These are phyloP conservation scores for Lutjanus erythropterus DNA, from an alignment of 2,113 vertebrate species.

Conservation along the genomic window DNA sequence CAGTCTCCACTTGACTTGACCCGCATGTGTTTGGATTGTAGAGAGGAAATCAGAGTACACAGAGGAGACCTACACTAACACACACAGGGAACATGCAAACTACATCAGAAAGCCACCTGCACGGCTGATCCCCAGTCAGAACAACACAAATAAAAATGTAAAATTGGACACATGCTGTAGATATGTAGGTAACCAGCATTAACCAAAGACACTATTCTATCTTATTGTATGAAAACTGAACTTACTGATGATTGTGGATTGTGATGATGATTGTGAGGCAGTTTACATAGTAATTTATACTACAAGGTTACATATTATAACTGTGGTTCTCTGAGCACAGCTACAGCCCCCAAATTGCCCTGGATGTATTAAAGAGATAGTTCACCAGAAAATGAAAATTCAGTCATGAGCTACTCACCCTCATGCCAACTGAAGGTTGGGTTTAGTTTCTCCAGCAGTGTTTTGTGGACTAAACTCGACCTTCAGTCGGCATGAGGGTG, in stretches of 20 bases:
- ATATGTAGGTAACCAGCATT: neutral
- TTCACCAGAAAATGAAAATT: no score
- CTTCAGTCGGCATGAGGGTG: no score
- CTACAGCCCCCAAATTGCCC: neutral
- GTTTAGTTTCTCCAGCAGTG: no score
- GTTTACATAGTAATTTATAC: neutral
- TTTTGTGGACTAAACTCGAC: no score
- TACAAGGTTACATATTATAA: neutral
- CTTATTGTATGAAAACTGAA: neutral
- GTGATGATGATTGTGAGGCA: no score
- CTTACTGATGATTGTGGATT: neutral
- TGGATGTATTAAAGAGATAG: no score
- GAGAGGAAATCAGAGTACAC: constrained; percentile 37
- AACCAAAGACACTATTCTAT: neutral
- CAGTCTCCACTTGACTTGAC: constrained; percentile 35
- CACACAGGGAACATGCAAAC: constrained; percentile 16
- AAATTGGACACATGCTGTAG: neutral
- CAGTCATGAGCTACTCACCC: no score
- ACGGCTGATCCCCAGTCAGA: neutral
- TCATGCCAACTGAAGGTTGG: no score
- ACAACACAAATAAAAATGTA: constrained; percentile 1
- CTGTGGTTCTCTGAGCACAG: neutral
- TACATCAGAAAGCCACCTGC: constrained; percentile 7
- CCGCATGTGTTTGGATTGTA: constrained; percentile 32
- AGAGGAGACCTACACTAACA: constrained; percentile 26